Evolutionary conservation across 2,888 invertebrate genomes (phyloP).

Genomic region (Spisula solida): DNA sequence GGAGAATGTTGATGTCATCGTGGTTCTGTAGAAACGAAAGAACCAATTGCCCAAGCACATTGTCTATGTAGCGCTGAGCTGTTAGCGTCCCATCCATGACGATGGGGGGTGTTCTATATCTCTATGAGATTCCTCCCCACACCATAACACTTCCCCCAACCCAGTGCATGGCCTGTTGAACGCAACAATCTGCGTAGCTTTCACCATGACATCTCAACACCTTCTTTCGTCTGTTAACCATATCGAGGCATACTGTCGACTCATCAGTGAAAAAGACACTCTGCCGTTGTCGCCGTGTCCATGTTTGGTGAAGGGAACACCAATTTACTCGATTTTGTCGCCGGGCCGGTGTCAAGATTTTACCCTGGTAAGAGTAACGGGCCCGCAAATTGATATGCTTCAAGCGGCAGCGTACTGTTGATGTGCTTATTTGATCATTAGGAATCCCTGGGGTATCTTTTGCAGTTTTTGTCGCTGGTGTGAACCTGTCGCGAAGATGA

Average conservation of each 20-base stretch:
- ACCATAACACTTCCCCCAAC: too few relatives aligned
- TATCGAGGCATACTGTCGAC: slow-evolving; percentile 26
- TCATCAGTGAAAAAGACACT: slow-evolving; percentile 45
- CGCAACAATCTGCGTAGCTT: too few relatives aligned
- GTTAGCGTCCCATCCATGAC: too few relatives aligned
- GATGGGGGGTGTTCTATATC: too few relatives aligned
- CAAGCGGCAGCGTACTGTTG: neutral
- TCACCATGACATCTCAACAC: too few relatives aligned
- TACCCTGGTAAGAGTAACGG: neutral
- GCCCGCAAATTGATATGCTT: neutral
- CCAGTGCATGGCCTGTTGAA: too few relatives aligned
- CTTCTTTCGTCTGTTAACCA: too few relatives aligned
- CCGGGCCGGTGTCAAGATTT: slow-evolving; percentile 33
- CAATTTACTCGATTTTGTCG: slow-evolving; percentile 36
- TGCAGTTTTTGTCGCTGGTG: neutral
- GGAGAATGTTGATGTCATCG: too few relatives aligned
- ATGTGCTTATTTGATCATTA: slow-evolving; percentile 32
- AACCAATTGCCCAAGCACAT: too few relatives aligned
- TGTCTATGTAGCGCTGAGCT: too few relatives aligned
- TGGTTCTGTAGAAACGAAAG: too few relatives aligned
- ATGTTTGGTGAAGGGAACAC: slow-evolving; percentile 35
- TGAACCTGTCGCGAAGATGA: neutral
- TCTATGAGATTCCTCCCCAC: too few relatives aligned
- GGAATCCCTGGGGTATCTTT: neutral
- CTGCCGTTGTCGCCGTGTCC: slow-evolving; percentile 39